Conservation (phyloP, 1,140 invertebrate genomes). For the Zelostemma sp. region DNA sequence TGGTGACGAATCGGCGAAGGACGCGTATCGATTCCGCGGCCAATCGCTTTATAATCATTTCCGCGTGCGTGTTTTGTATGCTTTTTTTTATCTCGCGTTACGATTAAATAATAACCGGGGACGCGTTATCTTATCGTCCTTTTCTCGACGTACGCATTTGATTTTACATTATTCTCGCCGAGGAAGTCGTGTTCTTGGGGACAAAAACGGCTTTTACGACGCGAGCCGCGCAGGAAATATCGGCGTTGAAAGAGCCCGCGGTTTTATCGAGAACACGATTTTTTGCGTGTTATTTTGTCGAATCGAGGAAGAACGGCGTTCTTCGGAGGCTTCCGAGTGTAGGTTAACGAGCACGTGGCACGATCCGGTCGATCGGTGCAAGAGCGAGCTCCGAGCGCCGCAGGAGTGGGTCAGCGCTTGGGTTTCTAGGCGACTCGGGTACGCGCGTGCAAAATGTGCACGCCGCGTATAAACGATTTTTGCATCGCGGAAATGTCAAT, state of each 20-base stretch:
- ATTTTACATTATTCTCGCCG: too few species aligned
- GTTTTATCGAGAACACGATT: too few species aligned
- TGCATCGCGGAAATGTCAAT: constrained; percentile 44
- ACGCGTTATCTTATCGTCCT: background rate
- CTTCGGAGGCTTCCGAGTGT: background rate
- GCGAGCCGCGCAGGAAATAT: background rate
- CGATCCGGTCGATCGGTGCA: background rate
- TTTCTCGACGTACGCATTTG: background rate
- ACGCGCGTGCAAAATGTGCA: constrained; percentile 17
- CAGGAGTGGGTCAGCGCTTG: constrained; percentile 37
- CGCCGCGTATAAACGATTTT: constrained; percentile 7
- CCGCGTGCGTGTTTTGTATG: background rate
- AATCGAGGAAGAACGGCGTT: background rate
- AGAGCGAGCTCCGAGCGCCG: too few species aligned
- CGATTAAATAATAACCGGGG: background rate
- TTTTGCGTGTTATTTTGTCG: too few species aligned
- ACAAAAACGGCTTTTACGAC: background rate
- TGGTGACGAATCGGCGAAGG: constrained; percentile 1
- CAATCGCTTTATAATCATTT: constrained; percentile 2
- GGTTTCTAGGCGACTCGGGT: constrained; percentile 51
- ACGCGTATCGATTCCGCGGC: background rate
- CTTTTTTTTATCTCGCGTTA: background rate
- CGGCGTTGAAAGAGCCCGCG: too few species aligned
- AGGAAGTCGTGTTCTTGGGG: too few species aligned
- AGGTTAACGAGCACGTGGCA: background rate